Conservation (phyloP, 2,797 vertebrate genomes). For the Perodicticus potto region DNA sequence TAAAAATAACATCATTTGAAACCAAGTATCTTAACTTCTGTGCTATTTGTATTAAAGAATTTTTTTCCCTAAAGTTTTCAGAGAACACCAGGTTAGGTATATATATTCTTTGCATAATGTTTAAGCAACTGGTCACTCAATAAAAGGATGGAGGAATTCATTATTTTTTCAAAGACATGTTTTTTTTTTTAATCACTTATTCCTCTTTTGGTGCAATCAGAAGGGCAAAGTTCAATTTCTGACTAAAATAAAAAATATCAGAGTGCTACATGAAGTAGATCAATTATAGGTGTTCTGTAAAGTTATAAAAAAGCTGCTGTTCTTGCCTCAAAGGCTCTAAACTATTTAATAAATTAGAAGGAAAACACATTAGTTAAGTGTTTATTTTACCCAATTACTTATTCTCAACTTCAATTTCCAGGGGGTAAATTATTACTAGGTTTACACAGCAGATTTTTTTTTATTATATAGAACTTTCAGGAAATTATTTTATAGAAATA, state of each 20-base stretch:
- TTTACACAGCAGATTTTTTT: conserved; percentile 25
- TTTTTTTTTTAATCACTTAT: not conserved
- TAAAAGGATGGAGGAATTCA: not conserved
- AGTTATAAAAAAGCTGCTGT: not conserved
- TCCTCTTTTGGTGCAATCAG: not conserved
- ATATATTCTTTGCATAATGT: not conserved
- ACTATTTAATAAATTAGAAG: conserved; percentile 65
- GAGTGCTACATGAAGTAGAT: not conserved
- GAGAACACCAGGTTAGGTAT: not conserved
- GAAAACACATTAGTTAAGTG: conserved; percentile 64
- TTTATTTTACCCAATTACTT: conserved; percentile 69
- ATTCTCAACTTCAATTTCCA: conserved; percentile 46
- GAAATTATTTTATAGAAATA: conserved; percentile 59
- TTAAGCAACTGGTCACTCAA: not conserved
- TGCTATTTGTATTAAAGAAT: not conserved
- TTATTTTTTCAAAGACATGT: not conserved
- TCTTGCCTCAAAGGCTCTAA: conserved; percentile 29
- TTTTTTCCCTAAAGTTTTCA: not conserved
- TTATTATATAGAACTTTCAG: not conserved
- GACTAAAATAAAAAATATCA: not conserved
- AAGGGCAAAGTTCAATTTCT: not conserved
- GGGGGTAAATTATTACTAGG: not conserved
- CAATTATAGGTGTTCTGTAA: conserved; percentile 20
- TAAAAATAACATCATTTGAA: not conserved
- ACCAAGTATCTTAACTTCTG: not conserved